Evolutionary conservation across 2,888 invertebrate genomes (phyloP), one percentile per base, ranked within the genome.

Genomic region (Thereva nobilitata): DNA sequence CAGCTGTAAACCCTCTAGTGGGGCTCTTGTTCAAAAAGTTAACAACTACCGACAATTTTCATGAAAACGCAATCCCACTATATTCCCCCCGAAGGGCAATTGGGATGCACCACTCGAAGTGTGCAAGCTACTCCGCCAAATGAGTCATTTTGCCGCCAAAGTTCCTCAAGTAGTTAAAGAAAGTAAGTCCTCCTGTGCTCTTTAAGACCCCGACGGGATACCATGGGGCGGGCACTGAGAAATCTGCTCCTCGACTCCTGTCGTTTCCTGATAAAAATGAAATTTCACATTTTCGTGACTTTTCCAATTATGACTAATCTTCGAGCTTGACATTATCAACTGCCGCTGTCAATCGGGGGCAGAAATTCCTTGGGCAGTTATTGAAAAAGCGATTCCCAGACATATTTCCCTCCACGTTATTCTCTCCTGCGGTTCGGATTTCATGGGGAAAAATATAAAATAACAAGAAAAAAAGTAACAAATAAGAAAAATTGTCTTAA

Each of bases 211-310:
- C 10, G 41, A 34, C 9, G 7, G 40, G 37, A 38, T 9, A 50
- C 41, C 61, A 50, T 49, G 35, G 50, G n/a, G 47, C 50, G 61
- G 41, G 49, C 50, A 50, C 23, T 49, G 50, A 40, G 50, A 40
- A 61, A 61, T n/a, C 49, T 50, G 49, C 61, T 61, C 41, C 50
- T 61, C 41, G 34, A 61, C 50, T 61, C 41, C 61, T 61, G 61
- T 61, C 61, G 50, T 49, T 61, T 50, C 38, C 61, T 50, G 61
- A 61, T 61, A 61, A 61, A 61, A 61, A 50, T 50, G 61, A 61
- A 61, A 61, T 61, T 61, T 50, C 61, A 61, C 50, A 61, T 61
- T 61, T 61, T 50, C 61, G n/a, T n/a, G 61, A 61, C 61, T 61
- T 61, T 61, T 61, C 50, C 61, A 61, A 61, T 61, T 61, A 61